Percentiles rank a stretch among this genome's conserved stretches.
Evolutionary conservation across 2,113 vertebrate species (phyloP).

Genomic region (Rousettus leschenaultii): DNA sequence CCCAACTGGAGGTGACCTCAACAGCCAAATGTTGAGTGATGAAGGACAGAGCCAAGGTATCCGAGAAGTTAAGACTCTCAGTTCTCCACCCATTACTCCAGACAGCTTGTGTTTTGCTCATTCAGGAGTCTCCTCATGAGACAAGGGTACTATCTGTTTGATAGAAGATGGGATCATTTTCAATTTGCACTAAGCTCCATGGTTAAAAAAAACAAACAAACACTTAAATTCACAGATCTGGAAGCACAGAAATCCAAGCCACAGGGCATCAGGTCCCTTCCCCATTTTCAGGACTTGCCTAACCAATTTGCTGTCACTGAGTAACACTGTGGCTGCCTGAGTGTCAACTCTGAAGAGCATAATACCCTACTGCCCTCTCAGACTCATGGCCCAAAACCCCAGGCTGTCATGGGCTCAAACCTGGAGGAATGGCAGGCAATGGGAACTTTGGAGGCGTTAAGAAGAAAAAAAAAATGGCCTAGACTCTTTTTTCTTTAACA

Average conservation of each 20-base stretch:
- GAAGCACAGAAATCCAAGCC: constrained; percentile 83
- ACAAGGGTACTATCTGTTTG: constrained; percentile 94
- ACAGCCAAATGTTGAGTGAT: constrained; percentile 91
- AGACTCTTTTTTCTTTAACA: constrained; percentile 78
- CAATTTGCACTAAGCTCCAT: constrained; percentile 94
- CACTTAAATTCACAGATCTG: constrained; percentile 98
- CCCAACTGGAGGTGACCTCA: constrained; percentile 81
- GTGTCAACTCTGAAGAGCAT: constrained; percentile 76
- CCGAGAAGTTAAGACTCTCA: constrained; percentile 88
- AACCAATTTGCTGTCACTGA: constrained; percentile 78
- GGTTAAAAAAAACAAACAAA: constrained; percentile 95
- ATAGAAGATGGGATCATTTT: constrained; percentile 96
- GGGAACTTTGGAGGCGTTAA: constrained; percentile 74
- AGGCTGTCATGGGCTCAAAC: constrained; percentile 67
- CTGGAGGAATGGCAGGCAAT: constrained; percentile 72
- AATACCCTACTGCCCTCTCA: constrained; percentile 72
- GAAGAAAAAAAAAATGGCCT: constrained; percentile 75
- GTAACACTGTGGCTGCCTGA: constrained; percentile 78
- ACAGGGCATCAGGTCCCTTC: constrained; percentile 76
- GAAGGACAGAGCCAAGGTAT: constrained; percentile 90
- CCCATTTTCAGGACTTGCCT: constrained; percentile 78
- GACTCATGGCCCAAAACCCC: constrained; percentile 71
- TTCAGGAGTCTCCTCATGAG: constrained; percentile 96
- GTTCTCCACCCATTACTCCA: constrained; percentile 91
- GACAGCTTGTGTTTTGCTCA: constrained; percentile 91